A percentile compares a stretch with the other conserved stretches of the same genome.
Evolutionary conservation across 2,888 invertebrate genomes (phyloP).

Genomic region (Dorcus hopei): DNA sequence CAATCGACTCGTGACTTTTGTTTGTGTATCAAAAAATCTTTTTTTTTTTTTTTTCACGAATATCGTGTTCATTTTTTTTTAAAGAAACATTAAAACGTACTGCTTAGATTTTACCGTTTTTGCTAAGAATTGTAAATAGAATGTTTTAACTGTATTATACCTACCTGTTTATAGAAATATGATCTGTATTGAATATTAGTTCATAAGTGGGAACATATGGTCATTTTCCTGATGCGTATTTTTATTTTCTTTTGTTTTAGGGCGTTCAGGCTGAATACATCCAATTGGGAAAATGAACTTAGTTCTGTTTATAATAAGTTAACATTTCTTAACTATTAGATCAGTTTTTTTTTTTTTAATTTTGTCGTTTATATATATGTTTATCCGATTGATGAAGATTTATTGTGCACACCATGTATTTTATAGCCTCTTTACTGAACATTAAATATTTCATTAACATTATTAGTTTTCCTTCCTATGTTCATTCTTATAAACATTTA

Average conservation of each 20-base stretch:
- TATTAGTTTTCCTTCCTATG: slow-evolving; percentile 6
- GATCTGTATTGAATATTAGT: background rate
- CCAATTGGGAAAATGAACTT: background rate
- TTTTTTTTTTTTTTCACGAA: background rate
- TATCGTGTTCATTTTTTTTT: no score
- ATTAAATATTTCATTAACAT: slow-evolving; percentile 22
- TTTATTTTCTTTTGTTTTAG: background rate
- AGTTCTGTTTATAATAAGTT: background rate
- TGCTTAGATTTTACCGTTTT: background rate
- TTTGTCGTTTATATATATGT: slow-evolving; percentile 7
- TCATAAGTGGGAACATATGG: background rate
- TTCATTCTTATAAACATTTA: no score
- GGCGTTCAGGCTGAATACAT: background rate
- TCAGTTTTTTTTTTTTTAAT: slow-evolving; percentile 6
- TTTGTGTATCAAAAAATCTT: background rate
- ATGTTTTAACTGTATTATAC: background rate
- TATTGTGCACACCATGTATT: slow-evolving; percentile 20
- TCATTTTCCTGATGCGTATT: background rate
- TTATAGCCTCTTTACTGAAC: slow-evolving; percentile 17
- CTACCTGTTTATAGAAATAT: background rate
- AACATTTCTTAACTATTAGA: slow-evolving; percentile 17
- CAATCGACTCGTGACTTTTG: background rate
- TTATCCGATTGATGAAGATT: slow-evolving; percentile 6
- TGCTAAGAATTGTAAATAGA: background rate
- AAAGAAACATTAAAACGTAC: no score